A percentile compares a stretch with the other conserved stretches of the same genome.
Conservation (phyloP, 1,140 invertebrate species). For the Colletes gigas region DNA sequence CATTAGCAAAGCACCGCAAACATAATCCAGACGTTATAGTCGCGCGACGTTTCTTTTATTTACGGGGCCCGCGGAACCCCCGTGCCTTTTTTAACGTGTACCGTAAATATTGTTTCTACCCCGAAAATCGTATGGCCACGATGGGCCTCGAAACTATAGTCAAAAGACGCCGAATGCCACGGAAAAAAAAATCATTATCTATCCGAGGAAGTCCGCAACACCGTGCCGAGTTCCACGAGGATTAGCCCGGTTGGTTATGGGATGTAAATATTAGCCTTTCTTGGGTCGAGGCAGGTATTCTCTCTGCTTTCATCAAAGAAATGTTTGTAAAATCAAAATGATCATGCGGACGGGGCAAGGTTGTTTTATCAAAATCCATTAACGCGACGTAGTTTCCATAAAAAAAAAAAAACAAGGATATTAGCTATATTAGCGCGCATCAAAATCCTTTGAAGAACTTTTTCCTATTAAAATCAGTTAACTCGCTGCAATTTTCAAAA, state of each 20-base stretch:
- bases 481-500: too few relatives aligned
- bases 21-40: slow-evolving; percentile 31
- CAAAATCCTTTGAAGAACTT: too few relatives aligned
- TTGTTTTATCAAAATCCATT: not conserved
- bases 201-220: slow-evolving; percentile 20
- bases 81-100: slow-evolving; percentile 48
- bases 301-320: not conserved
- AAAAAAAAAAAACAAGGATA: too few relatives aligned
- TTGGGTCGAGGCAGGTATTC: slow-evolving; percentile 6
- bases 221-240: slow-evolving; percentile 52
- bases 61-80: not conserved
- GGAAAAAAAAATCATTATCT: slow-evolving; percentile 46
- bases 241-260: slow-evolving; percentile 58
- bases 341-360: not conserved
- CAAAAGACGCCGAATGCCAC: slow-evolving; percentile 60
- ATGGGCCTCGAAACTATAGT: not conserved
- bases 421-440: not conserved
- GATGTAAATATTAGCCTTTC: slow-evolving; percentile 58
- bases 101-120: slow-evolving; percentile 59
- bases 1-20: slow-evolving; percentile 19
- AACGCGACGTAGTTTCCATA: not conserved
- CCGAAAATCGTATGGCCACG: slow-evolving; percentile 20
- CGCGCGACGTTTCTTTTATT: slow-evolving; percentile 10
- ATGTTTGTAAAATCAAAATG: slow-evolving; percentile 13
- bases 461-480: too few relatives aligned